A percentile compares a stretch with the other conserved stretches of the same genome.
phyloP scores from a whole-genome alignment of 2,113 vertebrate genomes.

The Amblyopsis rosae region DNA sequence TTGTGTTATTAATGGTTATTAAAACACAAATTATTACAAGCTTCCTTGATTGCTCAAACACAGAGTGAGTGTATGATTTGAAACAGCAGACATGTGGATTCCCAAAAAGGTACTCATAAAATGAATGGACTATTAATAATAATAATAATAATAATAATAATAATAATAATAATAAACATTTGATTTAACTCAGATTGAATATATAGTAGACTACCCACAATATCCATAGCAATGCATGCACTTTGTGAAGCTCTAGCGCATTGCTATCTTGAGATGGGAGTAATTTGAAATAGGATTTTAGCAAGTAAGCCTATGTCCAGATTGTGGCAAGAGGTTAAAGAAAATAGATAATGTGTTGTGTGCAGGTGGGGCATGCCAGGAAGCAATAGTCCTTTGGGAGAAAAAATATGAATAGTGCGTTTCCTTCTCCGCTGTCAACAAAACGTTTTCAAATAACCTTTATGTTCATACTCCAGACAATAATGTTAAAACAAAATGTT shows the following conservation, averaged over 20 bases:
- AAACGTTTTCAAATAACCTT: too few relatives aligned
- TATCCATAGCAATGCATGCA: too few relatives aligned
- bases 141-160: too few relatives aligned
- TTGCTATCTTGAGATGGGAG: neutral
- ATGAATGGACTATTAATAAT: neutral
- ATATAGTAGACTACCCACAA: too few relatives aligned
- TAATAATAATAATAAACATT: conserved; percentile 1
- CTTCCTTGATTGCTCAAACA: neutral
- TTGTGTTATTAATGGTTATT: neutral
- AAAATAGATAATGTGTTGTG: neutral
- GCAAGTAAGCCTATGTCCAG: neutral
- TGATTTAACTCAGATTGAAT: too few relatives aligned
- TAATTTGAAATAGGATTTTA: too few relatives aligned
- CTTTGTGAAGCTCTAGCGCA: neutral
- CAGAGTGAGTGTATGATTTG: neutral
- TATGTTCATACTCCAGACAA: too few relatives aligned
- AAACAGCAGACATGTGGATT: neutral
- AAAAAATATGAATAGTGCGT: too few relatives aligned
- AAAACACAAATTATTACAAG: neutral
- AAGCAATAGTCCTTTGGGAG: neutral
- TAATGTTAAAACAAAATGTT: neutral
- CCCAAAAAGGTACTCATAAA: neutral
- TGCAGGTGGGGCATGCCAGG: neutral
- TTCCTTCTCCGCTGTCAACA: too few relatives aligned
- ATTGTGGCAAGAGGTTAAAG: neutral